Base-by-base conservation (phyloP, 2,797 vertebrate species). In the Rhodeus uyekii region DNA sequence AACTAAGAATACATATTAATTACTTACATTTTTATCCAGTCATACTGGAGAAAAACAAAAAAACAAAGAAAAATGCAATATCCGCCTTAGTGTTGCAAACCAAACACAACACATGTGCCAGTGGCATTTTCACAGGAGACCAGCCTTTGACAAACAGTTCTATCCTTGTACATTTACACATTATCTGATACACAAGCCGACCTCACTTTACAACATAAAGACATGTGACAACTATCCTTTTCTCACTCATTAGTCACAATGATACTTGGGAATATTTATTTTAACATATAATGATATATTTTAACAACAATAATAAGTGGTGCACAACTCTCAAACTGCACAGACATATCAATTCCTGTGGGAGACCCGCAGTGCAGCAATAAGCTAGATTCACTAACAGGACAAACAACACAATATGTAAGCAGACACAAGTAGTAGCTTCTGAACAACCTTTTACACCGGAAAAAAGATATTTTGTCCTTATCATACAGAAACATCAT, bases 111-210 rank as follows among this genome's bases (percentile, higher is more conserved):
- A 36, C 39, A 27, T 42, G 72, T 39, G 61, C 65, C 46, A 55
- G 48, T 75, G 71, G 29, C 38, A 68, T 53, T 42, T 32, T 8
- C 6, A 61, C 13, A 8, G 27, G 19, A 72, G 53, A 44, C 61
- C 42, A 27, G 27, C 84, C 80, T 64, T 82, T 69, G 36, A 72
- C 69, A 85, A 85, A 85, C 80, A 82, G 24, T 74, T 71, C 18
- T 60, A 46, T 65, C 27, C 18, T 32, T 42, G 36, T 38, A 73
- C 14, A 38, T 14, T n/a, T 65, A 48, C 74, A 42, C 36, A 75
- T 19, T 42, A 22, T 39, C 14, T 60, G 5, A 44, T 5, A 69
- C 12, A 39, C 36, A 67, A 64, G 36, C 42, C 29, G 67, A 44
- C 24, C 18, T 75, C 53, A 27, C 34, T 60, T 8, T 75, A 19